phyloP scores from a whole-genome alignment of 1,140 invertebrate genomes.

The Aphaenogaster floridana region DNA sequence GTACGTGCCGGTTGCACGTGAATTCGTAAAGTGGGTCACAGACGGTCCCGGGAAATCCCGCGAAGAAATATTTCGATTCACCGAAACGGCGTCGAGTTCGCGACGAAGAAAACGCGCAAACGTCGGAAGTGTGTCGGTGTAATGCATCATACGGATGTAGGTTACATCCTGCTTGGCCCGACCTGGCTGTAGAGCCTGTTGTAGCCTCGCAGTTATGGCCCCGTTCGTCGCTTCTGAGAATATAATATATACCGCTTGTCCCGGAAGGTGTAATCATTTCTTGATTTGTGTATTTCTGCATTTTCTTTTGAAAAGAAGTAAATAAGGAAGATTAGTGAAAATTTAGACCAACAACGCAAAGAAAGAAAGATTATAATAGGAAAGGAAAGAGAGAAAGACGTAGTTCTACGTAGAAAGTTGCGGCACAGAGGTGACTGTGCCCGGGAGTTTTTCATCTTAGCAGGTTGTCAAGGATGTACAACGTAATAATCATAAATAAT shows the following conservation, averaged over 20 bases:
- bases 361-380: no score
- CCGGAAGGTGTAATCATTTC: not conserved
- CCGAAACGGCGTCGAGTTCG: not conserved
- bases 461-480: not conserved
- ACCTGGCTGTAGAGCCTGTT: not conserved
- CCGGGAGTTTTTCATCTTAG: not conserved
- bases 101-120: constrained; percentile 16
- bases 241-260: not conserved
- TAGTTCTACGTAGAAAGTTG: no score
- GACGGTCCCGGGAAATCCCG: not conserved
- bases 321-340: no score
- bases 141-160: constrained; percentile 49
- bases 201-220: not conserved
- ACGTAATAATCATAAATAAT: constrained; percentile 2
- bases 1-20: constrained; percentile 35
- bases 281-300: not conserved
- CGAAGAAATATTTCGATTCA: constrained; percentile 46
- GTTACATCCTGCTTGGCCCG: constrained; percentile 32
- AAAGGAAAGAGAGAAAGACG: no score
- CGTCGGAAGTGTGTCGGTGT: constrained; percentile 16
- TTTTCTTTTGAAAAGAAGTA: not conserved
- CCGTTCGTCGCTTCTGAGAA: constrained; percentile 6
- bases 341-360: no score
- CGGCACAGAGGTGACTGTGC: no score
- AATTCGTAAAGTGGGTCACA: constrained; percentile 52